Evolutionary conservation across 2,888 invertebrate genomes (phyloP), one percentile per base, ranked within the genome.

Genomic region (Stenodema calcarata): DNA sequence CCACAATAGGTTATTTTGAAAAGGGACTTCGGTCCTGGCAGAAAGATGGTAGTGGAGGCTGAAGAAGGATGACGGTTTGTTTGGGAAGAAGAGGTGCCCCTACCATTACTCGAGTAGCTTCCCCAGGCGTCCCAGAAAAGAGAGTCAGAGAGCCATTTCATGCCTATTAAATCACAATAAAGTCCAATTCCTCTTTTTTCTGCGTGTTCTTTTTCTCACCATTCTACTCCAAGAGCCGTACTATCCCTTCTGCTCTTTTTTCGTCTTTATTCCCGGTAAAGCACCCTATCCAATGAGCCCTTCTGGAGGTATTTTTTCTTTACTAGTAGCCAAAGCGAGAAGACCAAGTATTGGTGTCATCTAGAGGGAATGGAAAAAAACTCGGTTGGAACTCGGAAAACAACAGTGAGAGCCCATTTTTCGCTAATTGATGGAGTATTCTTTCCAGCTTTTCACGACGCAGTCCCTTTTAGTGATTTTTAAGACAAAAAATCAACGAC

Each of bases 91-190:
- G 69, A 81, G 75, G 23, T 28, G 30, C 50, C 78, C 76, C 42
- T 41, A 82, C 82, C 70, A 41, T 62, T 76, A 85, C 85, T 41
- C 28, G 18, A 35, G 73, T 73, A 80, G 47, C 62, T 62, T 27
- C 62, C 18, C 84, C 47, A 23, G 16, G 84, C 41, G 18, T n/a
- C 30, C 42, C 42, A 42, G 30, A 30, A 80, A 27, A 41, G 82
- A 62, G 82, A 82, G 47, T 35, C n/a, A n/a, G 62, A 82, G 82
- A 69, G 42, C 86, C 86, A 86, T 86, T 86, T 86, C 86, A 86
- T 86, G 86, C 86, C 86, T 86, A 86, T 86, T 86, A 86, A 86
- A 86, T 86, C 86, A 86, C 86, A 86, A 86, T 86, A 86, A 86
- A 79, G 79, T 69, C 86, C 86, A 86, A 86, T 86, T 86, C 80